Evolutionary conservation across 2,113 vertebrate species (phyloP).

Genomic region (Colius striatus): DNA sequence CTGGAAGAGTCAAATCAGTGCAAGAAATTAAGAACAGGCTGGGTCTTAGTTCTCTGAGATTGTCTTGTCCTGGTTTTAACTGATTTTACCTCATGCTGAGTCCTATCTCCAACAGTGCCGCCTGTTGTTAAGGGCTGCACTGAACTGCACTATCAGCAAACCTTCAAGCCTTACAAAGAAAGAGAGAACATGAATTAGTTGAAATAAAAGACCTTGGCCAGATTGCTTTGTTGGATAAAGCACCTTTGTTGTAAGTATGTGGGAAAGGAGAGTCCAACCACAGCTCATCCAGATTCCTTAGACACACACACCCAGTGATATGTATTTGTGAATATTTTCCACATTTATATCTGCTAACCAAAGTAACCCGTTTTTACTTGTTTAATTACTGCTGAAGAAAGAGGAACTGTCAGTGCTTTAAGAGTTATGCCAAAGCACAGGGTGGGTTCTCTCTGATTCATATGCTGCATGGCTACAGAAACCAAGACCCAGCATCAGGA

Average conservation of each 20-base stretch:
- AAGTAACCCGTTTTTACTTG: slow-evolving; percentile 74
- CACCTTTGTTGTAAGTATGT: slow-evolving; percentile 68
- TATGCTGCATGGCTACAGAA: slow-evolving; percentile 68
- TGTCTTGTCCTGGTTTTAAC: background rate
- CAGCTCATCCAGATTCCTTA: slow-evolving; percentile 68
- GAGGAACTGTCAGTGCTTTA: slow-evolving; percentile 58
- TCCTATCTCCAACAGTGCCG: background rate
- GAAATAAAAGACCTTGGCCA: slow-evolving; percentile 59
- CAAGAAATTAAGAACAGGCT: background rate
- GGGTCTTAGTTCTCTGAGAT: background rate
- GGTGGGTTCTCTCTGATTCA: slow-evolving; percentile 69
- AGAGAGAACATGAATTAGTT: slow-evolving; percentile 27
- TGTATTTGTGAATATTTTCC: slow-evolving; percentile 55
- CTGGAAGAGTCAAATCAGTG: background rate
- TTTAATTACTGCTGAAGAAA: slow-evolving; percentile 60
- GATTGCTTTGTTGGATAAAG: slow-evolving; percentile 59
- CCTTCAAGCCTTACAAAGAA: background rate
- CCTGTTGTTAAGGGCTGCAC: background rate
- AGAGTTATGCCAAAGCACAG: slow-evolving; percentile 57
- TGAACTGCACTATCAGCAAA: slow-evolving; percentile 16
- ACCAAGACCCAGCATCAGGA: slow-evolving; percentile 69
- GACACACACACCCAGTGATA: slow-evolving; percentile 56
- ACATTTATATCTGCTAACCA: slow-evolving; percentile 57
- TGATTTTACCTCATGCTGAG: background rate
- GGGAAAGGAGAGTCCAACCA: slow-evolving; percentile 64